A percentile compares a stretch with the other conserved stretches of the same genome.
These are phyloP conservation scores for Ceratoteleas bidentatus DNA, from an alignment of 1,140 invertebrate genomes.

Conservation along the genomic window DNA sequence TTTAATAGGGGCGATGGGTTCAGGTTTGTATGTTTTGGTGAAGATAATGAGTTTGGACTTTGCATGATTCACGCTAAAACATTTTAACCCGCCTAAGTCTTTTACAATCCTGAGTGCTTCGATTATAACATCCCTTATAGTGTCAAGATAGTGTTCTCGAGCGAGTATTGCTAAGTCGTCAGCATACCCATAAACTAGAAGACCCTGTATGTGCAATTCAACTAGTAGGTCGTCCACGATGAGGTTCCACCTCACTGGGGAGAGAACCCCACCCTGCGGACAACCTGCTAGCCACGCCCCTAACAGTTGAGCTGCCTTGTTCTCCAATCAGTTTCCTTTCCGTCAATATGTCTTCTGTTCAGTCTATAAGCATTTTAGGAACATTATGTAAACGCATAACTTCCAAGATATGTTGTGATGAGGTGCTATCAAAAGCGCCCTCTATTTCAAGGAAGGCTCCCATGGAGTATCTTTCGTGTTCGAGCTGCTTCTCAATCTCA, in stretches of 20 bases:
- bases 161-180: conserved; percentile 8
- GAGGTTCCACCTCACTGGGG: neutral
- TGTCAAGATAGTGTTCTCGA: neutral
- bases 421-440: conserved; percentile 9
- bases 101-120: neutral
- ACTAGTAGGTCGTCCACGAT: conserved; percentile 1
- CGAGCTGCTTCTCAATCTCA: neutral
- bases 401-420: neutral
- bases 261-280: neutral
- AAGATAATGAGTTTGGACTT: neutral
- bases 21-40: neutral
- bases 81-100: neutral
- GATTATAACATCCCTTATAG: neutral
- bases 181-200: neutral
- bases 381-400: neutral
- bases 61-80: neutral
- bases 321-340: neutral
- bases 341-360: neutral
- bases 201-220: neutral
- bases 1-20: neutral
- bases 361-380: neutral
- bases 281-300: neutral
- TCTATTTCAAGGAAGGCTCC: conserved; percentile 18
- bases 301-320: neutral
- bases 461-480: neutral